phyloP scores from a whole-genome alignment of 2,888 invertebrate species.

The Pycnomerus fuliginosus region DNA sequence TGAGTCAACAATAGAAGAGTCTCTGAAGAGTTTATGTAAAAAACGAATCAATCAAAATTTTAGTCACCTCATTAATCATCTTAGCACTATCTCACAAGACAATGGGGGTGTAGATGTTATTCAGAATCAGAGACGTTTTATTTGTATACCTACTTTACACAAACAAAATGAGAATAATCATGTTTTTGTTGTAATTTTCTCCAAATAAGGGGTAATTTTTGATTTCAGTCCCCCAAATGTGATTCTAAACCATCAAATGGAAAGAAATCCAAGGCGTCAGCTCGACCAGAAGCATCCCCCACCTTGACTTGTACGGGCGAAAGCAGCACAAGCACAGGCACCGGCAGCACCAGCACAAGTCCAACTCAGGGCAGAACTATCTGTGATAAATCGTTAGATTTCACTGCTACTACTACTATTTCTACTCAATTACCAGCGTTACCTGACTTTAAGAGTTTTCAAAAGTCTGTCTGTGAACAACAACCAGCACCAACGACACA shows the following conservation, averaged over 20 bases:
- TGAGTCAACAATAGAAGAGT: too few relatives aligned
- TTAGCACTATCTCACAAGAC: too few relatives aligned
- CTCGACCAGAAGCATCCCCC: conserved; percentile 18
- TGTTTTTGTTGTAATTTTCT: too few relatives aligned
- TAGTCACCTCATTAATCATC: too few relatives aligned
- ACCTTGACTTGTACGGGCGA: conserved; percentile 40
- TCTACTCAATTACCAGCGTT: conserved; percentile 42
- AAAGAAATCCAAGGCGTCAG: conserved; percentile 31
- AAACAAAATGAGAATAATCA: too few relatives aligned
- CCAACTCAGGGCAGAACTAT: conserved; percentile 47
- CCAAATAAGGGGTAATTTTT: too few relatives aligned
- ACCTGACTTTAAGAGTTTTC: conserved; percentile 55
- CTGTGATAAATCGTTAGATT: conserved; percentile 53
- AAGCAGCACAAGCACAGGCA: conserved; percentile 50
- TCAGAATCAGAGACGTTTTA: too few relatives aligned
- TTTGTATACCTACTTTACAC: too few relatives aligned
- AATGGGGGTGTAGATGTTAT: too few relatives aligned
- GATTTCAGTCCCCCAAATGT: conserved; percentile 36
- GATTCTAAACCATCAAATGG: conserved; percentile 24
- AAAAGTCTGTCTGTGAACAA: conserved; percentile 40
- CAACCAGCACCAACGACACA: conserved; percentile 17
- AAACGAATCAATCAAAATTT: too few relatives aligned
- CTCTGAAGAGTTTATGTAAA: too few relatives aligned
- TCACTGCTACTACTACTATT: conserved; percentile 29
- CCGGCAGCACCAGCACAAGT: conserved; percentile 43